A percentile compares a stretch with the other conserved stretches of the same genome.
Evolutionary conservation across 2,113 vertebrate genomes (phyloP).

Genomic region (Eonycteris spelaea): DNA sequence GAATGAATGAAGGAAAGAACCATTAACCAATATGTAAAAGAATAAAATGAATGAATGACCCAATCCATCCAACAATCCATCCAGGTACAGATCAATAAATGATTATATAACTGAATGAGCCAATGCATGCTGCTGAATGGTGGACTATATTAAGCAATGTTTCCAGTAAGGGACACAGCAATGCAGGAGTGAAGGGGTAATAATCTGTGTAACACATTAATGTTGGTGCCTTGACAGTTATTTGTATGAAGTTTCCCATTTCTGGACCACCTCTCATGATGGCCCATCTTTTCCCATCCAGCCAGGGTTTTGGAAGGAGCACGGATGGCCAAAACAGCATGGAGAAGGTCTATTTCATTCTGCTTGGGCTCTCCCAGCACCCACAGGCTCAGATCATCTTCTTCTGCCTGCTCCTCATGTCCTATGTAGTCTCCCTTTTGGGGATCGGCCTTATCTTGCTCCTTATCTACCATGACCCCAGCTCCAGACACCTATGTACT

Average conservation of each 20-base stretch:
- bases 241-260: not conserved
- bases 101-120: too few relatives aligned
- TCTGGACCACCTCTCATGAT: rapidly evolving
- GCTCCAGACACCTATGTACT: not conserved
- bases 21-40: not conserved
- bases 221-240: not conserved
- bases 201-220: rapidly evolving
- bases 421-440: not conserved
- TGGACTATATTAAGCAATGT: not conserved
- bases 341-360: not conserved
- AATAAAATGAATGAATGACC: not conserved
- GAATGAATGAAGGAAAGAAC: not conserved
- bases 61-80: not conserved
- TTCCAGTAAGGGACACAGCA: not conserved
- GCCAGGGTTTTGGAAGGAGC: not conserved
- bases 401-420: not conserved
- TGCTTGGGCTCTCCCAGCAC: not conserved
- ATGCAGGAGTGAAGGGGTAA: rapidly evolving
- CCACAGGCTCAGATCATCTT: not conserved
- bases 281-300: not conserved
- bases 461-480: not conserved
- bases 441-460: not conserved
- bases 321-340: not conserved
- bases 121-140: not conserved
- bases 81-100: too few relatives aligned